Evolutionary conservation across 1,140 invertebrate genomes (phyloP), one percentile per base, ranked within the genome.

Genomic region (Homarus americanus): DNA sequence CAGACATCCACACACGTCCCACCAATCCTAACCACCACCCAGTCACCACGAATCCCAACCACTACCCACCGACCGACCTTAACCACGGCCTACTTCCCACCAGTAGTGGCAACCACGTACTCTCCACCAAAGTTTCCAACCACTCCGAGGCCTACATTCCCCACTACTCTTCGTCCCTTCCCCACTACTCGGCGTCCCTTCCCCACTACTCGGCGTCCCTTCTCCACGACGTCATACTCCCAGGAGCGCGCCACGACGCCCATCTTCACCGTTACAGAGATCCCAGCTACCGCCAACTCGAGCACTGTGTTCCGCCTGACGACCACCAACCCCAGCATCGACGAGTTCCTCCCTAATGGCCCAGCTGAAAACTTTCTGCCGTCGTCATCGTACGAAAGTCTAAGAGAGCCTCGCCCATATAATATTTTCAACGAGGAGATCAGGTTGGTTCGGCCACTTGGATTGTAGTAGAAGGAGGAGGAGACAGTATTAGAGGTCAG

Each of bases 261-360:
- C 15, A 32, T 83, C n/a, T 90, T 90, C 49, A 20, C 17, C 9
- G 88, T 90, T 3, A 83, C 80, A 12, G 72, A 90, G 53, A 83
- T 58, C 36, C 88, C 88, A 9, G 41, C 80, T 0, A 90, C 88
- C 0, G 20, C 69, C 32, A 76, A 32, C 20, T 78, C 88, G 20
- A 90, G 88, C 72, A 66, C 88, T 10, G 72, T 90, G 34, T 90
- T 90, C 80, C 66, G 36, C 49, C 73, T 90, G 44, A 34, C 32
- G 9, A 80, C 88, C n/a, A 4, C 69, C 36, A 44, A 58, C 32
- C 17, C 58, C 41, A n/a, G 36, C 41, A 82, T 84, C 24, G 88
- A 72, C 7, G 80, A 90, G 72, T 90, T 90, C 38, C 49, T 32
- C 15, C 66, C 63, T 24, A 12, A 28, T 28, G 5, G n/a, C 17